A percentile compares a stretch with the other conserved stretches of the same genome.
phyloP scores from a whole-genome alignment of 2,113 vertebrate genomes.

The Mirza zaza region DNA sequence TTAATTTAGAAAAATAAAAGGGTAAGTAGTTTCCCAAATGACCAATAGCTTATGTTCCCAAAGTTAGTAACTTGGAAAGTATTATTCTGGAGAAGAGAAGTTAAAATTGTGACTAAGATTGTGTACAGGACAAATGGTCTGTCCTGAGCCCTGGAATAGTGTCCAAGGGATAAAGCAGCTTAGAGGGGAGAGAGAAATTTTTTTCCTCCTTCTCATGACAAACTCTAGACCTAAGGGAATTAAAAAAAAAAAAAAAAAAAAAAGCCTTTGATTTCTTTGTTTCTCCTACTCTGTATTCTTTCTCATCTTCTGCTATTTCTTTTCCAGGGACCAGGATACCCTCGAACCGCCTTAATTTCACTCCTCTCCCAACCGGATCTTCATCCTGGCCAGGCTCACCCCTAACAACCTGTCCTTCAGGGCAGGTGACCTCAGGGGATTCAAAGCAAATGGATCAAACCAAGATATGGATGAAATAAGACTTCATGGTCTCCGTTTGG shows the following conservation, averaged over 20 bases:
- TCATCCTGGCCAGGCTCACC: neutral
- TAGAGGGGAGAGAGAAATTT: neutral
- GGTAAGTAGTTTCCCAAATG: constrained; percentile 60
- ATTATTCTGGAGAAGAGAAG: neutral
- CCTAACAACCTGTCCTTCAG: neutral
- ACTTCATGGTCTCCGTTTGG: neutral
- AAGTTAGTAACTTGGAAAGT: constrained; percentile 24
- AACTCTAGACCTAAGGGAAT: neutral
- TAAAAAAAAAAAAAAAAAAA: neutral
- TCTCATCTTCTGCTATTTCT: neutral
- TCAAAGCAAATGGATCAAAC: neutral
- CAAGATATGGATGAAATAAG: neutral
- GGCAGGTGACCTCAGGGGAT: neutral
- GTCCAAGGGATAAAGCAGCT: neutral
- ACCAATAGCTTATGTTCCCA: constrained; percentile 25
- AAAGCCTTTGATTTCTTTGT: neutral
- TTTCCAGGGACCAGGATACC: neutral
- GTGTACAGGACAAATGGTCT: neutral
- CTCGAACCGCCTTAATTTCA: neutral
- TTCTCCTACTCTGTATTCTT: neutral
- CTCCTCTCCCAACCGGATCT: neutral
- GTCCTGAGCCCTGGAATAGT: neutral
- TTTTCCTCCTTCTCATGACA: neutral
- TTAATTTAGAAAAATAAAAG: constrained; percentile 80
- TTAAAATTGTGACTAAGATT: neutral